phyloP scores from a whole-genome alignment of 2,113 vertebrate species.

The Otis tarda region DNA sequence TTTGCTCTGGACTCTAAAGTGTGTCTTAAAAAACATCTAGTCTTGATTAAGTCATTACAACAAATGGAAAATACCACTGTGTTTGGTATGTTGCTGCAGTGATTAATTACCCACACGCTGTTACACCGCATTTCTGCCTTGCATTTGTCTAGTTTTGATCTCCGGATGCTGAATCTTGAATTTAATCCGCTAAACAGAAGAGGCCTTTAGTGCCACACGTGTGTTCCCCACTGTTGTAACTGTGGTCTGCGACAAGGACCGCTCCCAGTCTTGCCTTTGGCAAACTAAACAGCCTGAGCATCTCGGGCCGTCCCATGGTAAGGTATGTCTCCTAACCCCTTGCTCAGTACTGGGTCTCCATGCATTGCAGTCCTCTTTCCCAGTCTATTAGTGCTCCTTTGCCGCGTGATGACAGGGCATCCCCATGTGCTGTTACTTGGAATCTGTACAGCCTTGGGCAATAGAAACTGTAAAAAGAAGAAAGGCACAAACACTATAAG shows the following conservation, averaged over 20 bases:
- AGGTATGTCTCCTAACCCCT: background rate
- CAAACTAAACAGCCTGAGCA: background rate
- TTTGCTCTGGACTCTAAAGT: background rate
- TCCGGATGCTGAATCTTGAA: background rate
- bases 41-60: constrained; percentile 30
- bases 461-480: background rate
- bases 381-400: background rate
- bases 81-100: background rate
- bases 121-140: constrained; percentile 8
- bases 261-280: background rate
- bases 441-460: background rate
- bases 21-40: background rate
- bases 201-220: rapidly evolving
- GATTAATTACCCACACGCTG: constrained; percentile 24
- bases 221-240: background rate
- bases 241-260: background rate
- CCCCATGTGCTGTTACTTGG: background rate
- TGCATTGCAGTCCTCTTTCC: rapidly evolving
- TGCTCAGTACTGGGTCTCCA: background rate
- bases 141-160: background rate
- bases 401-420: background rate
- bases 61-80: constrained; percentile 23
- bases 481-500: rapidly evolving
- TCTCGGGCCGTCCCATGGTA: background rate
- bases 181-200: background rate